Percentiles rank a stretch among this genome's conserved stretches.
Conservation (phyloP, 2,797 vertebrate species). For the Fratercula arctica region DNA sequence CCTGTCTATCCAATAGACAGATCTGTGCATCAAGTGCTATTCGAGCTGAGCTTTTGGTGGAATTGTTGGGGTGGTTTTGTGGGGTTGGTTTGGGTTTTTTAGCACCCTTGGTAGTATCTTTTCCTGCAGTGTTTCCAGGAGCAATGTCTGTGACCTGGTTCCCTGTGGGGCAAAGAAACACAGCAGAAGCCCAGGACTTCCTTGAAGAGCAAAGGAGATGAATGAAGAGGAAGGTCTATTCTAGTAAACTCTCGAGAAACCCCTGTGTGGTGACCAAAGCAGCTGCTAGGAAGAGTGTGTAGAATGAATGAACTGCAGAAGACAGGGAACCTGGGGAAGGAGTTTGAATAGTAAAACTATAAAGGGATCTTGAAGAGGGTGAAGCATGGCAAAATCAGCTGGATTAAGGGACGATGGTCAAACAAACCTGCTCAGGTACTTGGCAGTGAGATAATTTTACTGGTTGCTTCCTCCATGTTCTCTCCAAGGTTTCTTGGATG, state of each 20-base stretch:
- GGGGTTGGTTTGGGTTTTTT: constrained; percentile 12
- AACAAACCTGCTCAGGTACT: background rate
- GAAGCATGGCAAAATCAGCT: background rate
- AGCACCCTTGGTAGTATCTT: constrained; percentile 27
- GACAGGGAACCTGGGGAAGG: background rate
- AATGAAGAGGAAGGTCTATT: background rate
- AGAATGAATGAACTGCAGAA: background rate
- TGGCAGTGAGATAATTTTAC: background rate
- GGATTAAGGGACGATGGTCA: background rate
- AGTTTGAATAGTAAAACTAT: background rate
- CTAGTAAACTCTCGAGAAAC: background rate
- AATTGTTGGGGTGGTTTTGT: background rate
- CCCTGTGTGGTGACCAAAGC: background rate
- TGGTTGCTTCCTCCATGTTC: background rate
- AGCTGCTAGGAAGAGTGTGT: background rate
- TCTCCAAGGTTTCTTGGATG: background rate
- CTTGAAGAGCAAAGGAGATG: background rate
- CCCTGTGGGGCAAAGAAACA: constrained; percentile 23
- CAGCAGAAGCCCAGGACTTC: background rate
- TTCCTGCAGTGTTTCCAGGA: constrained; percentile 43
- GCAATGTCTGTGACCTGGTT: constrained; percentile 40
- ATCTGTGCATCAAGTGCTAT: constrained; percentile 7
- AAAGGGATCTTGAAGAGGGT: background rate
- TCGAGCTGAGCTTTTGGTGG: constrained; percentile 28
- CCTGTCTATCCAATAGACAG: background rate